Percentiles rank a stretch among this genome's conserved stretches.
Evolutionary conservation across 2,888 invertebrate genomes (phyloP).

Genomic region (Pristionchus entomophagus): DNA sequence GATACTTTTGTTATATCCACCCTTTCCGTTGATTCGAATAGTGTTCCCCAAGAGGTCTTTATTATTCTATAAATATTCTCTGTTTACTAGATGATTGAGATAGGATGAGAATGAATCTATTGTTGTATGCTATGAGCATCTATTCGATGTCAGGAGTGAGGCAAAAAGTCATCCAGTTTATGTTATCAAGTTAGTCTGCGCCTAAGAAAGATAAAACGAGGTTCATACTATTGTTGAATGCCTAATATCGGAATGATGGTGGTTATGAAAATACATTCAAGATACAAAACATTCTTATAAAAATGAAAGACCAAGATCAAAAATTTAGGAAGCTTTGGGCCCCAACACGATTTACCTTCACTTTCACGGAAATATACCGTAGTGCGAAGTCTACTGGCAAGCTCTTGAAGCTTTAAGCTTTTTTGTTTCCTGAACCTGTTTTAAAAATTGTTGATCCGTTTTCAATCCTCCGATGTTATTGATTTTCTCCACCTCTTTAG

Average conservation of each 20-base stretch:
- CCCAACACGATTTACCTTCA: neutral
- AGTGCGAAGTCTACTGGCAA: no score
- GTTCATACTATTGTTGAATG: neutral
- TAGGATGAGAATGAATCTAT: conserved; percentile 39
- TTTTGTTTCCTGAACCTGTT: no score
- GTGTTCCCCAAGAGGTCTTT: conserved; percentile 1
- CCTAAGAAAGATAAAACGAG: conserved; percentile 31
- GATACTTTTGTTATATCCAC: neutral
- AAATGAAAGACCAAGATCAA: neutral
- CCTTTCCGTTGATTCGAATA: conserved; percentile 37
- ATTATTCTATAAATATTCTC: neutral
- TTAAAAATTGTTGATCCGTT: no score
- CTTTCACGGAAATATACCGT: no score
- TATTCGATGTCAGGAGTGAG: conserved; percentile 21
- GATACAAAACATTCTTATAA: neutral
- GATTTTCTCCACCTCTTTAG: no score
- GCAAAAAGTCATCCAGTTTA: conserved; percentile 29
- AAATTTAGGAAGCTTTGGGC: neutral
- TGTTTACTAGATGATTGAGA: conserved; percentile 13
- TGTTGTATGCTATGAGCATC: conserved; percentile 41
- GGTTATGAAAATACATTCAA: neutral
- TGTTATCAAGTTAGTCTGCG: conserved; percentile 12
- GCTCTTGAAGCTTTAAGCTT: no score
- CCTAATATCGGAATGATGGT: neutral
- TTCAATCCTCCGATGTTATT: no score